phyloP scores from a whole-genome alignment of 1,140 invertebrate genomes.

The Apis dorsata region DNA sequence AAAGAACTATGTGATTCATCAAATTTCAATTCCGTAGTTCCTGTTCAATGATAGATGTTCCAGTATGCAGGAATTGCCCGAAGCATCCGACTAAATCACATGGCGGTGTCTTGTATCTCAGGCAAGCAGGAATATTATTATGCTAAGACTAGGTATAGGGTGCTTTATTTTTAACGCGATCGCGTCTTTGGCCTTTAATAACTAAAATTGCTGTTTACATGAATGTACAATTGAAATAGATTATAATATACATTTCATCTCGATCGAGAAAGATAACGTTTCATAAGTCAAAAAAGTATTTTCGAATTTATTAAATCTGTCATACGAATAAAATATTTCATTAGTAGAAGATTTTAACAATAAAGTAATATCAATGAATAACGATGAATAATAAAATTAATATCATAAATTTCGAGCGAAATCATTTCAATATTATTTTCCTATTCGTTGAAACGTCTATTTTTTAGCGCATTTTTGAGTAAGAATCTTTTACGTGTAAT shows the following conservation, averaged over 20 bases:
- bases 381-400: too few species aligned
- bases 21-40: slow-evolving; percentile 35
- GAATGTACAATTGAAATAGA: neutral
- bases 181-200: neutral
- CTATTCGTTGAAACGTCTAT: too few species aligned
- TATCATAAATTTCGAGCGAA: too few species aligned
- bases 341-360: too few species aligned
- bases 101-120: slow-evolving; percentile 33
- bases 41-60: slow-evolving; percentile 50
- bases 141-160: slow-evolving; percentile 5
- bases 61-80: slow-evolving; percentile 34
- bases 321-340: too few species aligned
- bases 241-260: too few species aligned
- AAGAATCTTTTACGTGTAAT: neutral
- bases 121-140: slow-evolving; percentile 46
- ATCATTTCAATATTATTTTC: too few species aligned
- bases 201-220: neutral
- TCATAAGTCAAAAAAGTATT: neutral
- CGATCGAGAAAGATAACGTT: too few species aligned
- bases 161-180: slow-evolving; percentile 12
- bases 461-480: too few species aligned
- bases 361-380: too few species aligned
- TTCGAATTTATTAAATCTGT: too few species aligned
- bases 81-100: slow-evolving; percentile 43
- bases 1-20: slow-evolving; percentile 24